Evolutionary conservation across 2,113 vertebrate genomes (phyloP), one percentile per base, ranked within the genome.

Genomic region (Vireo altiloquus): DNA sequence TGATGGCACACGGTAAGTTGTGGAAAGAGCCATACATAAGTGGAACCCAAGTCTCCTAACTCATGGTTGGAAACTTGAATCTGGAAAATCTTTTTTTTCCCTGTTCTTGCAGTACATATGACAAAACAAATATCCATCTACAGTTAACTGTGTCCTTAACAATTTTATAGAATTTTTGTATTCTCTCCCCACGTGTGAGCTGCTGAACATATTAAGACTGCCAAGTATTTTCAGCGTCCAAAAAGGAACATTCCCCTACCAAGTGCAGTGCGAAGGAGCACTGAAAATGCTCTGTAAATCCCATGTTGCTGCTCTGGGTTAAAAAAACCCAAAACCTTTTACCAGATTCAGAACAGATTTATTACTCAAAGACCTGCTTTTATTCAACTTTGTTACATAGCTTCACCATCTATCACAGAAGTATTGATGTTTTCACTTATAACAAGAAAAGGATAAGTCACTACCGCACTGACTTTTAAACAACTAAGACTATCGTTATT

Each of bases 181-280:
- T 79, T 90, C 69, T 82, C 59, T 83, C 61, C 37, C 10, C 46
- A 80, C 11, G 35, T 78, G 23, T 77, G 76, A 90, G 75, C 57
- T 94, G 89, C 69, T 90, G 82, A 94, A 82, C 27, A 19, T 39
- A 47, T 30, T 66, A 60, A 25, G 46, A n/a, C 37, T 94, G 75
- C 91, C 94, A 96, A 87, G 59, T 89, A 70, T 44, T 84, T 95
- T 89, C 75, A 90, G 79, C n/a, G n/a, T 90, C 79, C 57, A 61
- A 76, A 84, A 90, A 89, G 10, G 80, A 96, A 80, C 60, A 49
- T 82, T 95, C 31, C 23, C 54, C 66, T 69, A 89, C 72, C 47
- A 93, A 95, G 16, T 70, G 35, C 61, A 63, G 33, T 68, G 84
- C 27, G 94, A 92, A 63, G 44, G 42, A 89, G 47, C 52, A 31